Conservation (phyloP, 2,797 vertebrate species). For the Chloroceryle inda region DNA sequence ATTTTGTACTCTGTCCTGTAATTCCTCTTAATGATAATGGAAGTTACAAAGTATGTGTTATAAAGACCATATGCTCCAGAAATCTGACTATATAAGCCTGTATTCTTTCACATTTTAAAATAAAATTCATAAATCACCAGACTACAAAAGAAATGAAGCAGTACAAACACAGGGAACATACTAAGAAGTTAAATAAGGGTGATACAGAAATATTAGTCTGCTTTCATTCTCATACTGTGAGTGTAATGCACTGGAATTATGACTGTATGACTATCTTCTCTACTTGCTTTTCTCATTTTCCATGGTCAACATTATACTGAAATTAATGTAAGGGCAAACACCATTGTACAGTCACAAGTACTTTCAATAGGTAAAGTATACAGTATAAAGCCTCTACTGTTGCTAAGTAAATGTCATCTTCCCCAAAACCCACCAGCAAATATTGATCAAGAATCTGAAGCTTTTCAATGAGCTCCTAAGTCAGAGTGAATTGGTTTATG, state of each 20-base stretch:
- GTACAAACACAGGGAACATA: not conserved
- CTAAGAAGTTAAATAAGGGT: slow-evolving; percentile 30
- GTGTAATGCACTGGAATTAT: slow-evolving; percentile 30
- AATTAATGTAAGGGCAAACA: slow-evolving; percentile 71
- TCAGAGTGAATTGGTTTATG: slow-evolving; percentile 46
- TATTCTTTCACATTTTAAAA: not conserved
- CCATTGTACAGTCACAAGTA: slow-evolving; percentile 43
- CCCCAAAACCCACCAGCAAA: slow-evolving; percentile 60
- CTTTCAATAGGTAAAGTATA: slow-evolving; percentile 70
- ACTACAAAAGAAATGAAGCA: not conserved
- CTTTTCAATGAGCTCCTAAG: slow-evolving; percentile 12
- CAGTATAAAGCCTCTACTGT: slow-evolving; percentile 69
- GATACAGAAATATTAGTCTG: slow-evolving; percentile 16
- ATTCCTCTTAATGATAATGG: not conserved
- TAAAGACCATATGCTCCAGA: not conserved
- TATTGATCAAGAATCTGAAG: slow-evolving; percentile 73
- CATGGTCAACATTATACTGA: slow-evolving; percentile 68
- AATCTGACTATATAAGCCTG: not conserved
- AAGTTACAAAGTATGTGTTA: not conserved
- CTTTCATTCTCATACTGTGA: slow-evolving; percentile 40
- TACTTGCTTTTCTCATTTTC: slow-evolving; percentile 75
- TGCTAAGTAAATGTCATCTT: slow-evolving; percentile 73
- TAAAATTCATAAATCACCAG: not conserved
- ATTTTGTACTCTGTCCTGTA: not conserved
- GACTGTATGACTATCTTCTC: slow-evolving; percentile 43